Conservation (phyloP, 2,113 vertebrate genomes). For the Daboia siamensis region DNA sequence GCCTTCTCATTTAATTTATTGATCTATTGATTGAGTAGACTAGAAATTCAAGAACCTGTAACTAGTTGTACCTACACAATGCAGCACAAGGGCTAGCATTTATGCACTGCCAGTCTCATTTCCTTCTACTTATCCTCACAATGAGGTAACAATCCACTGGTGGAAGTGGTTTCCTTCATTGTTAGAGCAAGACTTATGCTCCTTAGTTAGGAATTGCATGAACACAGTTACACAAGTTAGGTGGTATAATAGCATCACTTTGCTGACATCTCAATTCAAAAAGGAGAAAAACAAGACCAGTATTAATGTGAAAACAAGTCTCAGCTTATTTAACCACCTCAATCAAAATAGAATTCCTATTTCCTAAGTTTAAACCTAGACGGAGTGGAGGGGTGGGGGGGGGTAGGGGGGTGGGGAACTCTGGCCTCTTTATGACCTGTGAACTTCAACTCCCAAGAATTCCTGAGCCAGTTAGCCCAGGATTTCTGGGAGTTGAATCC, state of each 20-base stretch:
- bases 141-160: not conserved
- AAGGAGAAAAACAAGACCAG: not conserved
- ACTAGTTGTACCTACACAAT: not conserved
- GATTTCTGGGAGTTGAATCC: not conserved
- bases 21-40: not conserved
- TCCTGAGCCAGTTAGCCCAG: not conserved
- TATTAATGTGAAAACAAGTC: not conserved
- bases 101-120: not conserved
- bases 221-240: not conserved
- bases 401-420: no score
- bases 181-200: not conserved
- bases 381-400: no score
- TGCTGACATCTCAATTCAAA: not conserved
- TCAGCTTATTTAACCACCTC: not conserved
- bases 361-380: not conserved
- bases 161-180: not conserved
- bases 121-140: not conserved
- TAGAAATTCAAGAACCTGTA: not conserved
- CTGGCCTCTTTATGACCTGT: not conserved
- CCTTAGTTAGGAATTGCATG: not conserved
- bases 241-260: not conserved
- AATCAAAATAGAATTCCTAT: not conserved
- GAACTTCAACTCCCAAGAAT: not conserved
- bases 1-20: not conserved
- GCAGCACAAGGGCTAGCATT: not conserved